Percentiles rank a stretch among this genome's conserved stretches.
phyloP scores from a whole-genome alignment of 2,888 invertebrate genomes.

The Ormyrus nitidulus region DNA sequence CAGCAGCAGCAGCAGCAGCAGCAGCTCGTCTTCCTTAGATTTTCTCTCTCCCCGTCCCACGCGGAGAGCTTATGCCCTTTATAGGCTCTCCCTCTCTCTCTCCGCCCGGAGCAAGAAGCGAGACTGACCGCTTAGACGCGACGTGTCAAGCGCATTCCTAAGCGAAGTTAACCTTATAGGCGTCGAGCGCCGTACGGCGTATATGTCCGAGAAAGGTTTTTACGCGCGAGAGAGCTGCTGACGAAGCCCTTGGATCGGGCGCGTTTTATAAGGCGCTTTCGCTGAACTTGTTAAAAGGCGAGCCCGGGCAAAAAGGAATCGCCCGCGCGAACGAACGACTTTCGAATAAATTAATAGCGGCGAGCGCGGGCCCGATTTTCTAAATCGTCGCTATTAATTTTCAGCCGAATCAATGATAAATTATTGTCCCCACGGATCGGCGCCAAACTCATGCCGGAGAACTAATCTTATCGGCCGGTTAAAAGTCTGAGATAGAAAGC shows the following conservation, averaged over 20 bases:
- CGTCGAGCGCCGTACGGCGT: no score
- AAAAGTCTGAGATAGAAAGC: conserved; percentile 39
- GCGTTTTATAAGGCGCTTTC: neutral
- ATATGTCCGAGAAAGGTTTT: conserved; percentile 4
- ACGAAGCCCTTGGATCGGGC: conserved; percentile 5
- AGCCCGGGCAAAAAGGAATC: no score
- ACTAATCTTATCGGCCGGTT: conserved; percentile 2
- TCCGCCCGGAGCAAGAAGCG: neutral
- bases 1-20: no score
- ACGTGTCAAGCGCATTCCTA: conserved; percentile 15
- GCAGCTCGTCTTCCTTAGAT: neutral
- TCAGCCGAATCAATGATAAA: no score
- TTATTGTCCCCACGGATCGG: no score
- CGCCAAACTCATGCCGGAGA: no score
- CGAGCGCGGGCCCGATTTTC: no score
- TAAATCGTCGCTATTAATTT: no score
- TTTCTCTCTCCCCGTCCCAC: neutral
- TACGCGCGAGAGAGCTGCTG: neutral
- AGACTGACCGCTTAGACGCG: neutral
- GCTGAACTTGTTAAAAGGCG: no score
- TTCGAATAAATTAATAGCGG: no score
- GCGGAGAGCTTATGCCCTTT: neutral
- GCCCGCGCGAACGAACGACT: no score
- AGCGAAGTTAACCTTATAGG: conserved; percentile 20
- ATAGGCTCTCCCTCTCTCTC: conserved; percentile 1